phyloP scores from a whole-genome alignment of 1,140 invertebrate genomes.

The Caenorhabditis remanei region DNA sequence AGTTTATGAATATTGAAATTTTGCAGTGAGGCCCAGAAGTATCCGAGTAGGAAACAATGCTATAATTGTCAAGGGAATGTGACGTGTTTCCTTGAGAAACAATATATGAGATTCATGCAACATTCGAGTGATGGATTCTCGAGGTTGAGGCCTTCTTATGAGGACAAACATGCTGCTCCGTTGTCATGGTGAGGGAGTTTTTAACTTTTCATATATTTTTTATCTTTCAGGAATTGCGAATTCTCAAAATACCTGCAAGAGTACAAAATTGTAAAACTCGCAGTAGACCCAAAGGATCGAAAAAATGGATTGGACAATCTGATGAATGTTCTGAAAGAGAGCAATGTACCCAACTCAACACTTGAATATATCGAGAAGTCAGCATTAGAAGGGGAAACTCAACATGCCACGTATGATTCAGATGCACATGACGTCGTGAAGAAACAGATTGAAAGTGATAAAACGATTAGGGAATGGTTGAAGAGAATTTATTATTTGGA shows the following conservation, averaged over 20 bases:
- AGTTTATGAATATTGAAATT: background rate
- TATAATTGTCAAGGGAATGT: constrained; percentile 40
- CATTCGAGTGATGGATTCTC: background rate
- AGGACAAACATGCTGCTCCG: constrained; percentile 39
- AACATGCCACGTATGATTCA: constrained; percentile 40
- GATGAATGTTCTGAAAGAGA: constrained; percentile 28
- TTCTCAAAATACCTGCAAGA: background rate
- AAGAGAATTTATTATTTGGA: constrained; percentile 42
- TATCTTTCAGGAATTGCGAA: constrained; percentile 36
- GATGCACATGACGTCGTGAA: constrained; percentile 42
- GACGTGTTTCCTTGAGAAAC: constrained; percentile 29
- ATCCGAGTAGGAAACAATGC: constrained; percentile 13
- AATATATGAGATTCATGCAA: constrained; percentile 8
- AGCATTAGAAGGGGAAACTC: constrained; percentile 15
- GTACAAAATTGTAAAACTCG: constrained; percentile 27
- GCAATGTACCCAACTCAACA: constrained; percentile 13
- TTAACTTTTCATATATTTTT: too few species aligned
- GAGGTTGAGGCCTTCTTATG: background rate
- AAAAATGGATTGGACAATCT: constrained; percentile 15
- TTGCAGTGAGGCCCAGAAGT: constrained; percentile 40
- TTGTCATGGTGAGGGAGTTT: background rate
- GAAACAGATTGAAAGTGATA: constrained; percentile 7
- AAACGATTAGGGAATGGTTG: constrained; percentile 9
- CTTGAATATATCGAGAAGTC: constrained; percentile 11
- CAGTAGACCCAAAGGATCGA: constrained; percentile 6